phyloP scores from a whole-genome alignment of 2,888 invertebrate genomes.

The Hypercompe scribonia region DNA sequence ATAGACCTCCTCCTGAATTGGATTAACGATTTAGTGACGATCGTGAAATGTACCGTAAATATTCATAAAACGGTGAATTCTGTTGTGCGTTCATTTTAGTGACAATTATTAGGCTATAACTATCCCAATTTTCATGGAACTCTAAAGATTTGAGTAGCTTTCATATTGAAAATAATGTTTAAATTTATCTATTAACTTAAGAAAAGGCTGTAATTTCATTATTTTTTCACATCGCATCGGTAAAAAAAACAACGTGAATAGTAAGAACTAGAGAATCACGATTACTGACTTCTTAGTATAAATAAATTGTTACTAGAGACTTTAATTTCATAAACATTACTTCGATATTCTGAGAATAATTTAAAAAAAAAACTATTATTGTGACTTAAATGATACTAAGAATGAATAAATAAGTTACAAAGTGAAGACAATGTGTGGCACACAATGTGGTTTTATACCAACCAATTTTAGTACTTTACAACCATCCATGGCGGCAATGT shows the following conservation, averaged over 20 bases:
- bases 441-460: not conserved
- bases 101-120: not conserved
- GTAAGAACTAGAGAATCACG: no score
- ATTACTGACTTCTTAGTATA: not conserved
- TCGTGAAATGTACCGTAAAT: not conserved
- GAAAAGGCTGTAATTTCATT: no score
- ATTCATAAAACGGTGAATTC: not conserved
- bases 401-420: no score
- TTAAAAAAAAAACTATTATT: not conserved
- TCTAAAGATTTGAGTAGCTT: not conserved
- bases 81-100: not conserved
- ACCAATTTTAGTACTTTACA: not conserved
- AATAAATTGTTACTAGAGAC: no score
- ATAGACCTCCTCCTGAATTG: not conserved
- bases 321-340: not conserved
- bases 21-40: not conserved
- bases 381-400: not conserved
- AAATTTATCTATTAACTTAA: no score
- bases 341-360: not conserved
- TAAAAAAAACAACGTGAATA: no score
- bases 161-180: no score
- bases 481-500: not conserved
- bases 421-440: no score
- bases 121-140: no score
- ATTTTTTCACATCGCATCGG: no score